phyloP scores from a whole-genome alignment of 37 sponge, comb jelly and placozoan species.

The Mnemiopsis leidyi region DNA sequence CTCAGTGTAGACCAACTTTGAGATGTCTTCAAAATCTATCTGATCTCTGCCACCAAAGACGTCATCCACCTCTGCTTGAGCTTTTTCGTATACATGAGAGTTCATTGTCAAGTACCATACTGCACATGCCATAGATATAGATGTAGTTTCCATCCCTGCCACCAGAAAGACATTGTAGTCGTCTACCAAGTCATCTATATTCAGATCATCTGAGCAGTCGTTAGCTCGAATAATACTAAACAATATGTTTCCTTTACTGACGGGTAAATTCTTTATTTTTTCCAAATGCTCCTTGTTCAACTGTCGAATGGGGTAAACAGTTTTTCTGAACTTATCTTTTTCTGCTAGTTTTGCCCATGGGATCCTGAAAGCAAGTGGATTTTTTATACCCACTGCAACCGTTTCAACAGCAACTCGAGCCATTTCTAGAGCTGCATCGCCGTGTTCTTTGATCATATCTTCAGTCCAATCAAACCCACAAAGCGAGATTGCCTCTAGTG shows the following conservation, averaged over 20 bases:
- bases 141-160: constrained; percentile 32
- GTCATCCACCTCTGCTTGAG: background rate
- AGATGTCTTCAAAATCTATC: background rate
- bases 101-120: background rate
- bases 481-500: constrained; percentile 1
- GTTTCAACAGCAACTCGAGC: background rate
- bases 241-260: background rate
- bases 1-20: background rate
- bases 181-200: background rate
- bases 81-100: background rate
- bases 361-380: background rate
- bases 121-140: background rate
- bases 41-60: background rate
- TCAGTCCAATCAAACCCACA: constrained; percentile 32
- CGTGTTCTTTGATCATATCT: constrained; percentile 2
- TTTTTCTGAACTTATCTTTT: background rate
- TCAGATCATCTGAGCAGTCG: background rate
- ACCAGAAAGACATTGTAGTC: background rate
- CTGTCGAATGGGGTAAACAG: background rate
- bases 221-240: too few relatives aligned
- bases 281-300: background rate
- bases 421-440: background rate
- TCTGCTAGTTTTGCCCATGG: background rate
- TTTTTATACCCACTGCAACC: background rate
- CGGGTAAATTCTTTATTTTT: background rate